Evolutionary conservation across 2,113 vertebrate species (phyloP), one percentile per base, ranked within the genome.

Genomic region (Ciconia stormi): DNA sequence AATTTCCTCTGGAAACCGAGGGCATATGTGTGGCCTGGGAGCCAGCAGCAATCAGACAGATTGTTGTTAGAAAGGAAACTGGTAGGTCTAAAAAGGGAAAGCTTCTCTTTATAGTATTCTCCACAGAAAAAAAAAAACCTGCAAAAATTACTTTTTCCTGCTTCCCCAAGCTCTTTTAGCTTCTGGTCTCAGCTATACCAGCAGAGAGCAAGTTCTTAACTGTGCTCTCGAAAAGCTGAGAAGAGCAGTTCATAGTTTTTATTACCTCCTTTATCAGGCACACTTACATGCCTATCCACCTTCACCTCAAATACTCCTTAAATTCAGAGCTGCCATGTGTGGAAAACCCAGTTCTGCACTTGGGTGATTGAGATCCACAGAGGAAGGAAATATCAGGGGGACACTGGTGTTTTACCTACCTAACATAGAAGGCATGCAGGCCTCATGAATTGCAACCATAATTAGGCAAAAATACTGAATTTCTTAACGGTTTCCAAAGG

Each of bases 381-480:
- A 87, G 63, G 59, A 84, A 84, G 42, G 17, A 49, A 82, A 69
- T 42, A 12, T 61, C 82, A 53, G 32, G 53, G 17, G 49, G 27
- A n/a, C 0, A 3, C 17, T 42, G 49, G 34, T 69, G 34, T 95
- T 94, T 91, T 87, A 73, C 70, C 40, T 65, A 72, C 19, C 62
- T 88, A 46, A 49, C 46, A 56, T 2, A 49, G 53, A 85, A 94
- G 40, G 27, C 40, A 85, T 62, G 74, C 58, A 88, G 62, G 11
- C 56, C 26, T 20, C 16, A 11, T 69, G 78, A 93, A 88, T 16
- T 93, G 40, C n/a, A 90, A 62, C 30, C 38, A 34, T 62, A 79
- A 94, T 95, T 92, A 91, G 62, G 62, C 53, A 72, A 93, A 97
- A 93, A 14, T 36, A 62, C 71, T 38, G 74, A 80, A 69, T 82